Percentiles rank a stretch among this genome's conserved stretches.
These are phyloP conservation scores for Paguma larvata DNA, from an alignment of 2,797 vertebrate species.

Conservation along the genomic window DNA sequence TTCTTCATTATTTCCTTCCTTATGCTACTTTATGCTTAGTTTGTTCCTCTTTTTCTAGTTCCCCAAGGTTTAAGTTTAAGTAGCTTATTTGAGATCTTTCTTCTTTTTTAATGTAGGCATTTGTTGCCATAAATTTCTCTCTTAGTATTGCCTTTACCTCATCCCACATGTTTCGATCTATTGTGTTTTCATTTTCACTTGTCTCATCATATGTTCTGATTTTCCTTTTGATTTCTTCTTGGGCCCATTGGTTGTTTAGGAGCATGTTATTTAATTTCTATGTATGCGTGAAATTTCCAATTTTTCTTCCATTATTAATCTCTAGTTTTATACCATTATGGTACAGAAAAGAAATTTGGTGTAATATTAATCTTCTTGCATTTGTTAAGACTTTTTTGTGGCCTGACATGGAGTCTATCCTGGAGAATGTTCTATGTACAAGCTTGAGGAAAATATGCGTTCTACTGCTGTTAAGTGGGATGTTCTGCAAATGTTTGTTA, in stretches of 20 bases:
- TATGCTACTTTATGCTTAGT: not conserved
- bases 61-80: not conserved
- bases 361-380: not conserved
- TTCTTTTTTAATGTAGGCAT: not conserved
- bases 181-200: not conserved
- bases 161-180: not conserved
- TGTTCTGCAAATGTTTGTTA: not conserved
- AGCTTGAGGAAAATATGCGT: not conserved
- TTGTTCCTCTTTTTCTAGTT: not conserved
- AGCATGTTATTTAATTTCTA: not conserved
- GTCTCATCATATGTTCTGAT: not conserved
- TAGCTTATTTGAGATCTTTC: not conserved
- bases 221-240: constrained; percentile 21
- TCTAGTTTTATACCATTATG: not conserved
- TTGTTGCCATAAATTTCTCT: not conserved
- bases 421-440: not conserved
- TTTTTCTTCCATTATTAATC: not conserved
- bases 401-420: not conserved
- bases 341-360: not conserved
- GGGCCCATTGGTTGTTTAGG: not conserved
- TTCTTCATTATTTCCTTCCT: constrained; percentile 9
- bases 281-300: not conserved
- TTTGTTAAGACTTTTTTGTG: not conserved
- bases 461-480: not conserved
- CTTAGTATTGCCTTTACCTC: not conserved